These are phyloP conservation scores for Poecile montanus DNA, from an alignment of 2,797 vertebrate species.

Conservation along the genomic window DNA sequence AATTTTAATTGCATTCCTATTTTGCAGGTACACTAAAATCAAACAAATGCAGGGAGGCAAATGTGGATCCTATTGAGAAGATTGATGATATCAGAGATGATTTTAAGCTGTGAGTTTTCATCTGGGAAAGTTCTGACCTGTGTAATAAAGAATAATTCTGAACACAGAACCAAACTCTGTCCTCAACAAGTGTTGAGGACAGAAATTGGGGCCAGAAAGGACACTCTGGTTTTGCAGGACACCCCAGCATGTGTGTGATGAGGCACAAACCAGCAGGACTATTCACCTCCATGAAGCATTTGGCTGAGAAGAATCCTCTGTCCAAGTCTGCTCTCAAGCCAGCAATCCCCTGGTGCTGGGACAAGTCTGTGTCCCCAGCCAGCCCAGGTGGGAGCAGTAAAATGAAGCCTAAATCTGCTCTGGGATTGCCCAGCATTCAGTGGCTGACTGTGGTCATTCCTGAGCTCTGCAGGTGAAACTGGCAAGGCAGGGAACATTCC, in stretches of 20 bases:
- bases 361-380: neutral
- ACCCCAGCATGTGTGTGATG: rapidly evolving
- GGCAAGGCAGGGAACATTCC: neutral
- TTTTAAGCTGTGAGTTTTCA: neutral
- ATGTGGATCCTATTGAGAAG: neutral
- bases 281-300: neutral
- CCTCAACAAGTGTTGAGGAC: neutral
- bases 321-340: neutral
- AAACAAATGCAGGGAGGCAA: neutral
- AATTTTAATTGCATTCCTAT: neutral
- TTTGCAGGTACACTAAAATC: neutral
- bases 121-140: neutral
- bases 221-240: neutral
- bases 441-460: neutral
- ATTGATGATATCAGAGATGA: neutral
- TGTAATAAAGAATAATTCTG: neutral
- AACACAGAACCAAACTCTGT: neutral
- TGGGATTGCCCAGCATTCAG: neutral
- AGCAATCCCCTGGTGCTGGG: neutral
- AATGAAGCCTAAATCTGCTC: neutral
- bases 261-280: neutral
- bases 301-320: neutral
- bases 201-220: neutral
- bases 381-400: neutral
- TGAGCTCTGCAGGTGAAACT: neutral